Conservation (phyloP, 2,888 invertebrate genomes). For the Seira musarum region DNA sequence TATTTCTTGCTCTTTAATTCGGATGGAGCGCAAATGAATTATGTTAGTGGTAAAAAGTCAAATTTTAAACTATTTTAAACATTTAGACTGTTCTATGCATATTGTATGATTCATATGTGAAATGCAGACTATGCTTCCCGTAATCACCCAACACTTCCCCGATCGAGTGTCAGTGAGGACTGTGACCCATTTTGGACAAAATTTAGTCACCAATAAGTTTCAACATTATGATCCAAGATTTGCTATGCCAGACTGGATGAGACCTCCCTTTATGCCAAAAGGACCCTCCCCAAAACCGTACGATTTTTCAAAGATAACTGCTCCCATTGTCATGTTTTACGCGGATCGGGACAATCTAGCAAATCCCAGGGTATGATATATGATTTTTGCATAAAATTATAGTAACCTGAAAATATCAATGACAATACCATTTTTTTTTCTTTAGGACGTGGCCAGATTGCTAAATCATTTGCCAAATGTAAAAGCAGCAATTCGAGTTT, state of each 20-base stretch:
- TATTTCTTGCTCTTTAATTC: conserved; percentile 43
- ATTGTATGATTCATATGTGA: background rate
- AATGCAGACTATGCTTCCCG: conserved; percentile 44
- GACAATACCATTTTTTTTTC: too few species aligned
- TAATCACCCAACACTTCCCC: conserved; percentile 32
- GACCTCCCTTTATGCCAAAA: background rate
- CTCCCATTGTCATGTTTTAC: conserved; percentile 28
- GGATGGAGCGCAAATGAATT: conserved; percentile 39
- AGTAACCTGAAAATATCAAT: background rate
- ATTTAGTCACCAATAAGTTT: conserved; percentile 13
- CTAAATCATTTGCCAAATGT: conserved; percentile 44
- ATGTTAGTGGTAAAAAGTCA: conserved; percentile 24
- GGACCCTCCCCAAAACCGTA: conserved; percentile 19
- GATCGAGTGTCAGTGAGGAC: conserved; percentile 37
- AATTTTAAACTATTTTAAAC: too few species aligned
- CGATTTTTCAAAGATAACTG: conserved; percentile 31
- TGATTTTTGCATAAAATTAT: background rate
- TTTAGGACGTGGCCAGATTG: conserved; percentile 52
- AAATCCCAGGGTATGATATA: conserved; percentile 10
- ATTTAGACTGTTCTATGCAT: background rate
- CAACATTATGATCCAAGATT: conserved; percentile 38
- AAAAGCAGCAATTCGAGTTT: conserved; percentile 24
- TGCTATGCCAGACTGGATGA: background rate
- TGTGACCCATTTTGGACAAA: conserved; percentile 38
- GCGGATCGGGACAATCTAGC: conserved; percentile 41